Evolutionary conservation across 1,140 invertebrate genomes (phyloP).

Genomic region (Drosophila azteca): DNA sequence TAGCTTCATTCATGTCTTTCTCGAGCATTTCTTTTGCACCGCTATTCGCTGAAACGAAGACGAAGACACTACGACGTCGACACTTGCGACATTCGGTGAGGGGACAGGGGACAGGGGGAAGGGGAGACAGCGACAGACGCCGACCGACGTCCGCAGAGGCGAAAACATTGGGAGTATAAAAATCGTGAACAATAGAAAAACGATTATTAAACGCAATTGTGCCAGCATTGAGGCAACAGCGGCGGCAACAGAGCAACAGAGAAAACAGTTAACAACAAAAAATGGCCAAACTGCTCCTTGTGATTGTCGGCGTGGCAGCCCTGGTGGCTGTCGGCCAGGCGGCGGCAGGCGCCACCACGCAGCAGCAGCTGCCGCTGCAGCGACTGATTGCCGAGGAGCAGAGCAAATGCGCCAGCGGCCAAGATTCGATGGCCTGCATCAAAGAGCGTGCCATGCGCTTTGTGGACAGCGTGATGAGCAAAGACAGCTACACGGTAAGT

Average conservation of each 20-base stretch:
- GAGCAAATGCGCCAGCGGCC: slow-evolving; percentile 88
- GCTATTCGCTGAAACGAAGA: slow-evolving; percentile 30
- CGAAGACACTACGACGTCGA: slow-evolving; percentile 21
- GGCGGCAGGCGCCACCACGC: slow-evolving; percentile 85
- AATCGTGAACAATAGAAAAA: slow-evolving; percentile 84
- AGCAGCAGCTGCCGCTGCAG: slow-evolving; percentile 86
- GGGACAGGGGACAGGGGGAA: no score
- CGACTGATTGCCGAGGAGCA: slow-evolving; percentile 89
- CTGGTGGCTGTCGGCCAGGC: slow-evolving; percentile 45
- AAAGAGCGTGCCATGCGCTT: slow-evolving; percentile 91
- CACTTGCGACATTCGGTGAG: slow-evolving; percentile 5
- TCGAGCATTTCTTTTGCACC: slow-evolving; percentile 63
- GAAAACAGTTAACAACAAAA: slow-evolving; percentile 32
- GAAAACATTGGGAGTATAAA: slow-evolving; percentile 83
- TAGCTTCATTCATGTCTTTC: slow-evolving; percentile 77
- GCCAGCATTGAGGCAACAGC: slow-evolving; percentile 75
- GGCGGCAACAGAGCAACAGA: slow-evolving; percentile 22
- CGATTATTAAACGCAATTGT: slow-evolving; percentile 83
- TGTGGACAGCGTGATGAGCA: slow-evolving; percentile 90
- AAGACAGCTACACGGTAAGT: slow-evolving; percentile 90
- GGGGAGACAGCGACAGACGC: no score
- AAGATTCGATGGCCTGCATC: slow-evolving; percentile 91
- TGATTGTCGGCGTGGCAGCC: slow-evolving; percentile 61
- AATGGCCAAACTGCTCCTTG: slow-evolving; percentile 74
- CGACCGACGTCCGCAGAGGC: neutral